Conservation (phyloP, 2,888 invertebrate species). For the Phaonia tiefii region DNA sequence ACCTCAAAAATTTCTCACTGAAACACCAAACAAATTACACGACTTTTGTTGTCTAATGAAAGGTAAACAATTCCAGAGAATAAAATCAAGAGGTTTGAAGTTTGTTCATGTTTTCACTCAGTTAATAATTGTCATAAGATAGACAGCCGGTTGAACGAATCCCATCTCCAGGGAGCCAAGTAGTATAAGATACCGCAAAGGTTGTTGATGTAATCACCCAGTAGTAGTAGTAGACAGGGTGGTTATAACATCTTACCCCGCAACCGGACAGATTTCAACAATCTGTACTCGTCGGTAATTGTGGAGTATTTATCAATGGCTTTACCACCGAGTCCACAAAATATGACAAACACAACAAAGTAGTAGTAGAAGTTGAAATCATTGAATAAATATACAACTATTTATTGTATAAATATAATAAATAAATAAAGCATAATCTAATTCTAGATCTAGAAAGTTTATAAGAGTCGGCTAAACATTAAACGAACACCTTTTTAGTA, state of each 20-base stretch:
- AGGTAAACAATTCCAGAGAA: not conserved
- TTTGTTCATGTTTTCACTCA: constrained; percentile 15
- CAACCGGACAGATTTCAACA: not conserved
- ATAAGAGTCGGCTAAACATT: constrained; percentile 61
- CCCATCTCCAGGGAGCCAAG: not conserved
- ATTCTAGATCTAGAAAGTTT: constrained; percentile 53
- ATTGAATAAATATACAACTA: constrained; percentile 47
- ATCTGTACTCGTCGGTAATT: not conserved
- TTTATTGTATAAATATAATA: constrained; percentile 38
- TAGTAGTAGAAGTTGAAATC: constrained; percentile 62
- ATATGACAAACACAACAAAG: constrained; percentile 36
- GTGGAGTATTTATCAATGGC: not conserved
- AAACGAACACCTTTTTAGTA: constrained; percentile 52
- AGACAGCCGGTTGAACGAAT: not conserved
- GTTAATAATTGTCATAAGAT: constrained; percentile 19
- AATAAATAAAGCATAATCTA: constrained; percentile 46
- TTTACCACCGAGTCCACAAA: constrained; percentile 24
- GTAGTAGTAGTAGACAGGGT: too few relatives aligned
- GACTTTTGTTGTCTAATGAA: constrained; percentile 28
- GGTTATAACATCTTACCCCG: not conserved
- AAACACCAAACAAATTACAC: constrained; percentile 19
- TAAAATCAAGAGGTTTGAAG: constrained; percentile 9
- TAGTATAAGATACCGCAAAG: too few relatives aligned
- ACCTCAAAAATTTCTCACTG: not conserved
- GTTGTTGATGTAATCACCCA: not conserved